Evolutionary conservation across 2,113 vertebrate genomes (phyloP), one percentile per base, ranked within the genome.

Genomic region (Caloenas nicobarica): DNA sequence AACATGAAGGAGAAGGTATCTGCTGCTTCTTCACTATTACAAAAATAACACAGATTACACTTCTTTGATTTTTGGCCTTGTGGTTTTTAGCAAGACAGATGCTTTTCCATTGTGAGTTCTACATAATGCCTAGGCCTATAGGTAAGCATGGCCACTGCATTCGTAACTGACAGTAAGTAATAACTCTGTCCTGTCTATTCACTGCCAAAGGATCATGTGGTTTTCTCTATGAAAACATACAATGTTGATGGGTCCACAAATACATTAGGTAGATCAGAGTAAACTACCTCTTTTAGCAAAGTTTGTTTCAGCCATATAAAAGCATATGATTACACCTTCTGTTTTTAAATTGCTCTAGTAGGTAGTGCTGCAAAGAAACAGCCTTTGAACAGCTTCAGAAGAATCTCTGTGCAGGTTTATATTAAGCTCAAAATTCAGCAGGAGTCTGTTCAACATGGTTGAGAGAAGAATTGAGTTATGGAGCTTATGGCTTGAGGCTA

Each of bases 381-480:
- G 4, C 11, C 21, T 85, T 58, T 58, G 42, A 92, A 60, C 13
- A 91, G 73, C 46, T 72, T 44, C 73, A 81, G 53, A 88, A 88
- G 86, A 95, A 78, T 61, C 62, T 95, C 91, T 66, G 28, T 72
- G 60, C 53, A 93, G 78, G 89, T 96, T 95, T 89, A 91, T 62
- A 91, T 74, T 78, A 89, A 91, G 42, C 72, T 95, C 73, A 87
- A 96, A 62, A 95, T 83, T 95, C 92, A 80, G 74, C 77, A 93
- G 1, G 8, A 87, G 16, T 58, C 83, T 87, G 81, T 66, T 87
- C 53, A 96, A 89, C 22, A 58, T 28, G 66, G 62, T 72, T 23
- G 33, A 93, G 81, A 94, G 68, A 96, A 95, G 91, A 95, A 94
- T n/a, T 95, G 90, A 96, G 86, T 89, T 95, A 95, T 62, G 34